phyloP scores from a whole-genome alignment of 2,888 invertebrate species.

The Gryllus longicercus region DNA sequence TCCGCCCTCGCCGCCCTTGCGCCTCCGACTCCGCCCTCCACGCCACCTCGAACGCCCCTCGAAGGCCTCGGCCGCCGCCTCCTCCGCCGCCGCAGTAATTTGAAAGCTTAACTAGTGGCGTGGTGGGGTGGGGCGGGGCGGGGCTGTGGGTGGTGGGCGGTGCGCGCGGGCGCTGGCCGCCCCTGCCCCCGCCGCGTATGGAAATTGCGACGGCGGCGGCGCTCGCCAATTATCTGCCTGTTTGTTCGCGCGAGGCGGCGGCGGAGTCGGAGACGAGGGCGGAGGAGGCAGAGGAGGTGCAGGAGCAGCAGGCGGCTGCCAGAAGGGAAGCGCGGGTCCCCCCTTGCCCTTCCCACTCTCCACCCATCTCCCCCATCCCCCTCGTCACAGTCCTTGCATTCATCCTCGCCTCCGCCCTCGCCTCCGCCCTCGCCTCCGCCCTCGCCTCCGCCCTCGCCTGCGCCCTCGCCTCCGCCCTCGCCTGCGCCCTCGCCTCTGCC shows the following conservation, averaged over 20 bases:
- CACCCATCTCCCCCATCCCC: too few relatives aligned
- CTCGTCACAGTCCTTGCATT: too few relatives aligned
- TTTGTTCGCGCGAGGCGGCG: background rate
- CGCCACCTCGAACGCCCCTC: background rate
- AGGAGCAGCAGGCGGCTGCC: conserved; percentile 48
- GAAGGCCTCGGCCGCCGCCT: conserved; percentile 6
- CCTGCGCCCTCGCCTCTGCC: too few relatives aligned
- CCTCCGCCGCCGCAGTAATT: conserved; percentile 19
- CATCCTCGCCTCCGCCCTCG: too few relatives aligned
- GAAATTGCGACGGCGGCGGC: conserved; percentile 5
- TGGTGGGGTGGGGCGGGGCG: background rate
- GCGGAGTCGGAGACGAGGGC: background rate
- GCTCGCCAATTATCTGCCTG: background rate
- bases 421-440: too few relatives aligned
- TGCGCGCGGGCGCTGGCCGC: background rate
- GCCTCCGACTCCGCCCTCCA: background rate
- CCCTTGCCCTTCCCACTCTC: too few relatives aligned
- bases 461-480: too few relatives aligned
- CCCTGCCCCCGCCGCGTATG: background rate
- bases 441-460: too few relatives aligned
- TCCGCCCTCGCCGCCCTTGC: conserved; percentile 5
- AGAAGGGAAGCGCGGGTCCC: too few relatives aligned
- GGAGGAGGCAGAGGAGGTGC: background rate
- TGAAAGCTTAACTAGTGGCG: conserved; percentile 19
- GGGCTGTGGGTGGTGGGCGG: background rate